Evolutionary conservation across 2,113 vertebrate genomes (phyloP), one percentile per base, ranked within the genome.

Genomic region (Crotalus viridis): DNA sequence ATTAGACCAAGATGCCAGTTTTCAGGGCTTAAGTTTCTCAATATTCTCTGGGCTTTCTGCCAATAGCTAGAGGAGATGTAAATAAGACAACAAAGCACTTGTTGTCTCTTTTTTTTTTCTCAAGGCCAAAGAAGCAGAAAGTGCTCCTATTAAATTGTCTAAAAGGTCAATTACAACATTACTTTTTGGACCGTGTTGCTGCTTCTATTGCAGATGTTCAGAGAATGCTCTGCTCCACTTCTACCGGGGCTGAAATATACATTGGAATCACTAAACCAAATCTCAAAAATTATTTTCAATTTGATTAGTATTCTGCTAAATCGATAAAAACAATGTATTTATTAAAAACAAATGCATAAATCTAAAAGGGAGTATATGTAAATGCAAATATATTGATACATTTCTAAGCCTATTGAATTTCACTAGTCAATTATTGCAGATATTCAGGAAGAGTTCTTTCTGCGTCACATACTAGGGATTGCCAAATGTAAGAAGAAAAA

Each of bases 1-100:
- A 61, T 61, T 61, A 61, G 9, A 61, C 24, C 10, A 61, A 61
- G 10, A 28, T 10, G 3, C 59, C 10, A 24, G 0, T 61, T 10
- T 61, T 12, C 59, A 61, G 10, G 3, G 10, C 59, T 61, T 61
- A 61, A 26, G 9, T 61, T 95, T 91, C 93, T 93, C 92, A 94
- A 95, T 94, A 95, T 94, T 94, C 94, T 92, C 96, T 94, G 94
- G 93, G 95, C 96, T 95, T 91, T 81, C 93, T 2, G 93, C 95
- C 96, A 96, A 93, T 86, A 97, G 81, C 4, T 0, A 94, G 93
- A 96, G 55, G 87, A 95, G 92, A 10, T 2, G 0, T 95, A 94
- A 96, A 95, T 95, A 95, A 94, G 96, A 0, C 64, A 94, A 93
- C 90, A 95, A 95, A 96, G 94, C 92, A 94, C 88, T 61, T 93